Base-by-base conservation (phyloP, 1,140 invertebrate genomes). In the Cherax quadricarinatus region DNA sequence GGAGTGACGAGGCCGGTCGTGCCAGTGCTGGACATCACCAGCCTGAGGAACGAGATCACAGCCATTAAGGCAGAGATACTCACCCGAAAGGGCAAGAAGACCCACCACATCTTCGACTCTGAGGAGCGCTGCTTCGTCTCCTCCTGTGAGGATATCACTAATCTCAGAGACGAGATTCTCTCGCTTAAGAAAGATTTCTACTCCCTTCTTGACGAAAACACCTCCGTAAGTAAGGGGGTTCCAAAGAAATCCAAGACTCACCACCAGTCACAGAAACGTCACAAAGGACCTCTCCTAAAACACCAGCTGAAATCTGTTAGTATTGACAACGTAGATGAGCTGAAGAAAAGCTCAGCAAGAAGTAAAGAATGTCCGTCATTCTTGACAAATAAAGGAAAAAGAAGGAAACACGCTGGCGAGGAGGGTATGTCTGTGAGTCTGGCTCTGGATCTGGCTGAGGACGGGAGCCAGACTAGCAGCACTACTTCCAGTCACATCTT, bases 251-350 rank as follows among this genome's bases (percentile, higher is more conserved):
- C 41, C 10, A 88, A 79, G 30, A 30, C 79, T 21, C 73, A 79
- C 5, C 83, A 30, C 51, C 53, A 78, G 41, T 16, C 53, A 30
- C 60, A 57, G 30, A 18, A 80, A 6, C 82, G 24, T 9, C 57
- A 86, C 10, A 86, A 70, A 30, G 57, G 51, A 10, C 89, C 89
- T 6, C 73, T 79, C 41, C 89, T 91, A 10, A 91, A 86, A 53
- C 83, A 91, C 83, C 89, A 91, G 75, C 73, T 91, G 9, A 91
- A 91, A 75, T 91, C 89, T 30, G 84, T 91, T 83, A 91, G 89
- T 48, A 91, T 91, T 53, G 89, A 91, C 73, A 91, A 86, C 75
- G 89, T 91, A 24, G 89, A 91, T n/a, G 84, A 91, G 16, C 51
- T 81, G 16, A 86, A 66, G 60, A 91, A 91, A n/a, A 41, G 3